phyloP scores from a whole-genome alignment of 2,113 vertebrate species.

The Solenodon paradoxus region DNA sequence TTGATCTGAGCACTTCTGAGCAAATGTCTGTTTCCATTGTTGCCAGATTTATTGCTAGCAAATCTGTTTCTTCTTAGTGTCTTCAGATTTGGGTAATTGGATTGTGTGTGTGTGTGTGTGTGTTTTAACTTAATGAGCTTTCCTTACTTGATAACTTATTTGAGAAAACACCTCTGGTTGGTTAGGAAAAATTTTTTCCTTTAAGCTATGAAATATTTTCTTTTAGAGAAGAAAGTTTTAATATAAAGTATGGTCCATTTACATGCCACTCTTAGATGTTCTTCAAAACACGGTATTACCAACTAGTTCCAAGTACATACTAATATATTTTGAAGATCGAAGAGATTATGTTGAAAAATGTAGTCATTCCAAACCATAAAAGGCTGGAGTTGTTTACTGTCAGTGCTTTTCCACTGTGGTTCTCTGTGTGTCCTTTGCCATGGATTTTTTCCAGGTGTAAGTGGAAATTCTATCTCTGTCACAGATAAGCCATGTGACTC shows the following conservation, averaged over 20 bases:
- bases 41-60: not conserved
- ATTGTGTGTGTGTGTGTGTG: too few relatives aligned
- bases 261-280: not conserved
- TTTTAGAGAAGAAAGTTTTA: conserved; percentile 25
- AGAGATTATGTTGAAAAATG: not conserved
- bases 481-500: not conserved
- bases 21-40: not conserved
- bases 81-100: not conserved
- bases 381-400: not conserved
- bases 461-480: not conserved
- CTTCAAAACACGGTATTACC: not conserved
- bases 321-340: conserved; percentile 12
- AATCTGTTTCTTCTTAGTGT: not conserved
- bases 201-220: not conserved
- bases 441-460: not conserved
- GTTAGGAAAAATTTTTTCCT: not conserved
- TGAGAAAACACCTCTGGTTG: not conserved
- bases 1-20: not conserved
- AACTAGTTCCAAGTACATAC: not conserved
- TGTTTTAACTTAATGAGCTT: not conserved
- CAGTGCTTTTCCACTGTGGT: not conserved
- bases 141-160: not conserved
- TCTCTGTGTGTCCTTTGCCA: not conserved
- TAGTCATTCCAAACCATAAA: not conserved
- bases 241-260: not conserved